Evolutionary conservation across 2,113 vertebrate species (phyloP).

Genomic region (Spilogale gracilis): DNA sequence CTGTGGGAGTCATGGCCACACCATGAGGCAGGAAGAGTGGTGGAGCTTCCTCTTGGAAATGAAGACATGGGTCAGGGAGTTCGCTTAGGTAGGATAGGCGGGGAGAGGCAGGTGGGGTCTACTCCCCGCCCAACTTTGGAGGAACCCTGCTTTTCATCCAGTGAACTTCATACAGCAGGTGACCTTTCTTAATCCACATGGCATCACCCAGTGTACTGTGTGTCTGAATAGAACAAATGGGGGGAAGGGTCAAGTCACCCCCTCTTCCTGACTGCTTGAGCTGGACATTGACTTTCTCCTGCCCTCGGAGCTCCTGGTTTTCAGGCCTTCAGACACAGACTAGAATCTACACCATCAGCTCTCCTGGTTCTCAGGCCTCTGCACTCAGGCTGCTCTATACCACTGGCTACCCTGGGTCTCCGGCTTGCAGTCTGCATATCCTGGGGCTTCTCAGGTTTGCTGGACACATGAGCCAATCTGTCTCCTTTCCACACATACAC

Average conservation of each 20-base stretch:
- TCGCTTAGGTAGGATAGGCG: no score
- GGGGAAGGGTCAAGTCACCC: not conserved
- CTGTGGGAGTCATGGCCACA: no score
- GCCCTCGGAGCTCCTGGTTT: not conserved
- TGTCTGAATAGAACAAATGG: not conserved
- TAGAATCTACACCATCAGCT: not conserved
- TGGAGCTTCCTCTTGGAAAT: not conserved
- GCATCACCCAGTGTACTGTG: not conserved
- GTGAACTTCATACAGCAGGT: not conserved
- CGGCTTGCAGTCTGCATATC: not conserved
- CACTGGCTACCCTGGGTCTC: not conserved
- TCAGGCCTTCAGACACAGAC: not conserved
- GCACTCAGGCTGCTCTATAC: not conserved
- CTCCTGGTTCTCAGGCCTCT: not conserved
- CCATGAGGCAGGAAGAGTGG: accelerated
- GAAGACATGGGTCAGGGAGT: not conserved
- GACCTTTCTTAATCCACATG: no score
- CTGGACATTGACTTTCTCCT: not conserved
- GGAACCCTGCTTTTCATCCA: no score
- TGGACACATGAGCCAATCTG: not conserved
- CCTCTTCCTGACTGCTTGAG: not conserved
- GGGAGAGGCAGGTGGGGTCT: not conserved
- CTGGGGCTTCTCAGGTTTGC: not conserved
- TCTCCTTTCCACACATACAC: not conserved
- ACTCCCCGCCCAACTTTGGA: accelerated